Percentiles rank a stretch among this genome's conserved stretches.
Evolutionary conservation across 2,113 vertebrate genomes (phyloP).

Genomic region (Aspiorhynchus laticeps): DNA sequence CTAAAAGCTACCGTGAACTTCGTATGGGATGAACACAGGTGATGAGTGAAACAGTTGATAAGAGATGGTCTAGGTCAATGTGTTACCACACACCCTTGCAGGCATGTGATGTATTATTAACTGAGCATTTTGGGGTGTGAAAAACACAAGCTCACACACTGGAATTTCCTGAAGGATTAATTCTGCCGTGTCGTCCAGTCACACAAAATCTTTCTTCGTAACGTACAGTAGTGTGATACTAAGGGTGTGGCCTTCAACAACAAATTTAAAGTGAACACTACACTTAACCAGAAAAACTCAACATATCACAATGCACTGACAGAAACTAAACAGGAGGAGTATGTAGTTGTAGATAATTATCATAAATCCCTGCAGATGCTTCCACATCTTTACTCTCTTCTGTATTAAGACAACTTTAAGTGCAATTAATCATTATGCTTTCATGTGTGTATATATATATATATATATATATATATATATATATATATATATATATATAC

Average conservation of each 20-base stretch:
- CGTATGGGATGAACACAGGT: conserved; percentile 1
- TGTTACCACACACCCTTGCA: conserved; percentile 17
- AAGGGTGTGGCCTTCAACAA: conserved; percentile 37
- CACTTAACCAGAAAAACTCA: background rate
- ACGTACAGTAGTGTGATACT: conserved; percentile 34
- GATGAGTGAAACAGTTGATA: background rate
- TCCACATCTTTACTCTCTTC: conserved; percentile 38
- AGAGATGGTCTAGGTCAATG: conserved; percentile 22
- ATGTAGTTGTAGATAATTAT: conserved; percentile 70
- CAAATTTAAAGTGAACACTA: conserved; percentile 4
- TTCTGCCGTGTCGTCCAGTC: conserved; percentile 1
- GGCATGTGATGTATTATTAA: conserved; percentile 33
- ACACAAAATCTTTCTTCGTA: conserved; percentile 2
- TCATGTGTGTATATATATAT: background rate
- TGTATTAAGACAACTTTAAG: conserved; percentile 77
- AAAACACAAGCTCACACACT: conserved; percentile 1
- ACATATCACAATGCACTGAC: conserved; percentile 40
- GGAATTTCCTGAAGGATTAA: conserved; percentile 37
- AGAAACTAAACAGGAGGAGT: conserved; percentile 64
- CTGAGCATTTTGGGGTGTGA: conserved; percentile 17
- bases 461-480: no score
- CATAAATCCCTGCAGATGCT: conserved; percentile 67
- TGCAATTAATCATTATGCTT: conserved; percentile 71
- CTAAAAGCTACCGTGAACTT: conserved; percentile 25
- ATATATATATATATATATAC: no score